Evolutionary conservation across 2,113 vertebrate species (phyloP), one percentile per base, ranked within the genome.

Genomic region (Tylochromis polylepis): DNA sequence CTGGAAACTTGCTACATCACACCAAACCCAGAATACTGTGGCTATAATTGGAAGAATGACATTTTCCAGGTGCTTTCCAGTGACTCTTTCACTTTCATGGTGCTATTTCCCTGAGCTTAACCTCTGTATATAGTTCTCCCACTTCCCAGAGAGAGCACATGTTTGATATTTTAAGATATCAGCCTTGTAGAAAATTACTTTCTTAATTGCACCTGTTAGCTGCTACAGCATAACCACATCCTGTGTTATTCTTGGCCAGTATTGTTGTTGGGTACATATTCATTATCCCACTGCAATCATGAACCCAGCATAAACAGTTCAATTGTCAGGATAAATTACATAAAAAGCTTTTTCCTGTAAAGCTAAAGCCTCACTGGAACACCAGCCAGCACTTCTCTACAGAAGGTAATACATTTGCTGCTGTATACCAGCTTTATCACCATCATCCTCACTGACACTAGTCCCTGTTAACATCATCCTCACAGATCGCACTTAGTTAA

Each of bases 61-160:
- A 20, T 77, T 77, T 75, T 29, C 62, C 56, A 79, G 85, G 87
- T 88, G 77, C 29, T 93, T 92, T 87, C 89, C 87, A 60, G 34
- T 29, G 46, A 60, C 11, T 27, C 82, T 87, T 87, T 91, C 82
- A 46, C 80, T 88, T 85, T 81, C 31, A 57, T 24, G 49, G 84
- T 27, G 9, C 5, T 41, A 55, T 82, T 85, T 86, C 77, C 58
- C 46, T 6, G 3, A 36, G 46, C 9, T 18, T 29, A 80, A 80
- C 65, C 72, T 88, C 62, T 56, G 24, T 5, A 20, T 70, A 31
- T 5, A n/a, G 53, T 43, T 31, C 27, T 55, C 10, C 65, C 24
- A 83, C 22, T 79, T 81, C 75, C 14, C 41, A 75, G 12, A 38
- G 55, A 78, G 5, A 81, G 24, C 65, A 38, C 18, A 51, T 22